Evolutionary conservation across 2,113 vertebrate genomes (phyloP).

Genomic region (Setophaga petechia): DNA sequence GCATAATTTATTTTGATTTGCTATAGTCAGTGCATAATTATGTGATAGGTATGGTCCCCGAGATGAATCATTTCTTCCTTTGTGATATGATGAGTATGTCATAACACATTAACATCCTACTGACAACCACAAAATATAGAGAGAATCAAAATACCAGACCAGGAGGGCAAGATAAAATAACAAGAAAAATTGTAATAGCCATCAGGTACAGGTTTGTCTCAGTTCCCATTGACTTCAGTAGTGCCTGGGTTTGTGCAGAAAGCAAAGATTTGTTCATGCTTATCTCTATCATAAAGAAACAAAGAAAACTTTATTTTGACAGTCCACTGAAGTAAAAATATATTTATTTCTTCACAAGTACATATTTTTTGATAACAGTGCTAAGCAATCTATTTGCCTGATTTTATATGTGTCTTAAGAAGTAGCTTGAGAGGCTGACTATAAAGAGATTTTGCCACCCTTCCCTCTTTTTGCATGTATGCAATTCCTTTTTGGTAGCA

Average conservation of each 20-base stretch:
- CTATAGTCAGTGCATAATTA: background rate
- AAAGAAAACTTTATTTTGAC: background rate
- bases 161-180: conserved; percentile 28
- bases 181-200: background rate
- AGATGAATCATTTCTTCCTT: conserved; percentile 17
- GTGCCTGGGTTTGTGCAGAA: background rate
- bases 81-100: background rate
- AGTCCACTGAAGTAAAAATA: background rate
- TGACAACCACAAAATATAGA: conserved; percentile 24
- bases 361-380: background rate
- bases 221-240: background rate
- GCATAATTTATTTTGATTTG: conserved; percentile 39
- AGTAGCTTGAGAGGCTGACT: background rate
- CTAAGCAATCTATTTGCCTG: background rate
- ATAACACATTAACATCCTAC: conserved; percentile 8
- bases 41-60: background rate
- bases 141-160: background rate
- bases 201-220: background rate
- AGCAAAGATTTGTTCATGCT: background rate
- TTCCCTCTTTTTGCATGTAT: background rate
- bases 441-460: background rate
- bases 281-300: background rate
- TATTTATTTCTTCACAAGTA: background rate
- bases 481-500: background rate
- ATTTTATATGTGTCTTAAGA: background rate